These are phyloP conservation scores for Corythornis madagascariensis DNA, from an alignment of 2,113 vertebrate species.

Conservation along the genomic window DNA sequence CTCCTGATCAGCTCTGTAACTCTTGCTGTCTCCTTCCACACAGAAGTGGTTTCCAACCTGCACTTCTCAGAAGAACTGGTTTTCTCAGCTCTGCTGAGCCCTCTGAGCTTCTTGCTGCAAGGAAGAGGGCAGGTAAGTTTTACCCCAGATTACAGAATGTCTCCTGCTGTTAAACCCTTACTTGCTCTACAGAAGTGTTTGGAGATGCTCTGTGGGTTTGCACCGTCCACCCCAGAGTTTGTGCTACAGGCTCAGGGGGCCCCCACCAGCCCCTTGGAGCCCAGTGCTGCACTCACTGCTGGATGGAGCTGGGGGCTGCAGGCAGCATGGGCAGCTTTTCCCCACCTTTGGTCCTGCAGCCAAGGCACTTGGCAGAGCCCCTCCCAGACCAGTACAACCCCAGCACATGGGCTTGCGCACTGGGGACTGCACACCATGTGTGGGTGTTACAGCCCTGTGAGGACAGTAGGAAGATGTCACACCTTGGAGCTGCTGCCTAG, in stretches of 20 bases:
- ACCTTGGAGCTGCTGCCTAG: background rate
- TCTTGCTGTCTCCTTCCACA: background rate
- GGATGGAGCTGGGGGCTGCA: background rate
- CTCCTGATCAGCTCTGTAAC: background rate
- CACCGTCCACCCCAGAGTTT: background rate
- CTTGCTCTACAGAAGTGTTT: background rate
- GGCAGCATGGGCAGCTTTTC: background rate
- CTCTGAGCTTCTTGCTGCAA: background rate
- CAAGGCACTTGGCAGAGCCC: background rate
- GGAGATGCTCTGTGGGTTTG: background rate
- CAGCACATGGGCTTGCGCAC: accelerated
- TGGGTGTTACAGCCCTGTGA: background rate
- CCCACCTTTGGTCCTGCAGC: background rate
- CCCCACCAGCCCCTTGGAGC: background rate
- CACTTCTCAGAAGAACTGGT: background rate
- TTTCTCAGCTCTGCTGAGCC: background rate
- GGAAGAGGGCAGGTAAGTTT: background rate
- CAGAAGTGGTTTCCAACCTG: background rate
- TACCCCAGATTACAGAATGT: background rate
- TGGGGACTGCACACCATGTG: accelerated
- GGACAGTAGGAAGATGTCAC: background rate
- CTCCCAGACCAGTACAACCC: background rate
- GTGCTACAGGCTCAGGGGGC: accelerated
- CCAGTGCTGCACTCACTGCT: accelerated
- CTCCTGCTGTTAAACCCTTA: background rate